Conservation (phyloP, 2,797 vertebrate genomes). For the Acanthurus lineatus region DNA sequence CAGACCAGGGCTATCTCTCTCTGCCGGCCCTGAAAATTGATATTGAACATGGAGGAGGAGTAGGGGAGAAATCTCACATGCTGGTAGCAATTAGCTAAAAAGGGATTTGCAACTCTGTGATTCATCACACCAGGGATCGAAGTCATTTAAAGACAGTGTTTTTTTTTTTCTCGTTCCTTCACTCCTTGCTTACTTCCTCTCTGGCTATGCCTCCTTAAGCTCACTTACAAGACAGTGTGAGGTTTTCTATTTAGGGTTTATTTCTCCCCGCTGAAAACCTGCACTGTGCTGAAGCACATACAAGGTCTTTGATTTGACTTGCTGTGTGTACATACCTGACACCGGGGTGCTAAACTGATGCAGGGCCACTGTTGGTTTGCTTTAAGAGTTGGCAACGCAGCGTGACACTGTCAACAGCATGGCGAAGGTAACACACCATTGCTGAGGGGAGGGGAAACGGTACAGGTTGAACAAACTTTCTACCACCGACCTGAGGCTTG, state of each 20-base stretch:
- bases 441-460: constrained; percentile 53
- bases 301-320: constrained; percentile 84
- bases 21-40: constrained; percentile 97
- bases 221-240: constrained; percentile 86
- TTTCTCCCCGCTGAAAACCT: constrained; percentile 83
- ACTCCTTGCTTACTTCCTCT: constrained; percentile 76
- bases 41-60: constrained; percentile 95
- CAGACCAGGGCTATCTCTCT: constrained; percentile 90
- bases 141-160: constrained; percentile 92
- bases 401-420: constrained; percentile 67
- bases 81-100: constrained; percentile 99
- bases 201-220: constrained; percentile 83
- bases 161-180: constrained; percentile 66
- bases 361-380: constrained; percentile 66
- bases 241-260: constrained; percentile 88
- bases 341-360: constrained; percentile 71
- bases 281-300: constrained; percentile 80
- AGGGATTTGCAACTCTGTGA: constrained; percentile 96
- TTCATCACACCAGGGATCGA: constrained; percentile 95
- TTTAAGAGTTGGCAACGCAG: constrained; percentile 72
- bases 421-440: constrained; percentile 61
- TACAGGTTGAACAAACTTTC: constrained; percentile 76
- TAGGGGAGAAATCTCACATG: constrained; percentile 91
- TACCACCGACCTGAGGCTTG: constrained; percentile 31
- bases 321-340: constrained; percentile 82